Conservation (phyloP, 2,797 vertebrate genomes). For the Oreortyx pictus region DNA sequence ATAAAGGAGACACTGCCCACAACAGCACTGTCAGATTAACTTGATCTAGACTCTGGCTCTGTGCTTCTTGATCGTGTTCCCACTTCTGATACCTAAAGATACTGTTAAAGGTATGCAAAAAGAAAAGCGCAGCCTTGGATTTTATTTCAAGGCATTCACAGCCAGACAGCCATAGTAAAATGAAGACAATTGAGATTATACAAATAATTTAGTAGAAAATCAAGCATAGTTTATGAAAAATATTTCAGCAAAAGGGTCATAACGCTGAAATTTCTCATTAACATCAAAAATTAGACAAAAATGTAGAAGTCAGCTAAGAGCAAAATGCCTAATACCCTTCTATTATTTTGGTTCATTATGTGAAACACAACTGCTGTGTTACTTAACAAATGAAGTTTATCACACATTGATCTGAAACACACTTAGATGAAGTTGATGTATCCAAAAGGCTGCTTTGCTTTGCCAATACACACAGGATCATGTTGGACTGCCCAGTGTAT, state of each 20-base stretch:
- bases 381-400: slow-evolving; percentile 6
- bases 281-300: neutral
- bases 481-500: slow-evolving; percentile 22
- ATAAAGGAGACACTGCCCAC: neutral
- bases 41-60: neutral
- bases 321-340: neutral
- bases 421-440: neutral
- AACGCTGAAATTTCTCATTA: neutral
- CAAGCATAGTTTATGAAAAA: neutral
- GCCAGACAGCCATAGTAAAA: neutral
- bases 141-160: neutral
- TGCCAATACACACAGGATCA: slow-evolving; percentile 50
- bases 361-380: neutral
- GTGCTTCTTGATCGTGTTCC: neutral
- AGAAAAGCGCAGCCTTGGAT: neutral
- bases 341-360: neutral
- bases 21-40: neutral
- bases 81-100: neutral
- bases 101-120: neutral
- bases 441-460: slow-evolving; percentile 33
- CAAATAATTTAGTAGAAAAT: neutral
- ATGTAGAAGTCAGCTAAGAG: neutral
- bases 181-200: neutral
- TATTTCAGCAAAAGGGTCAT: neutral
- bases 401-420: neutral